phyloP scores from a whole-genome alignment of 2,888 invertebrate genomes.

The Ochlodes sylvanus region DNA sequence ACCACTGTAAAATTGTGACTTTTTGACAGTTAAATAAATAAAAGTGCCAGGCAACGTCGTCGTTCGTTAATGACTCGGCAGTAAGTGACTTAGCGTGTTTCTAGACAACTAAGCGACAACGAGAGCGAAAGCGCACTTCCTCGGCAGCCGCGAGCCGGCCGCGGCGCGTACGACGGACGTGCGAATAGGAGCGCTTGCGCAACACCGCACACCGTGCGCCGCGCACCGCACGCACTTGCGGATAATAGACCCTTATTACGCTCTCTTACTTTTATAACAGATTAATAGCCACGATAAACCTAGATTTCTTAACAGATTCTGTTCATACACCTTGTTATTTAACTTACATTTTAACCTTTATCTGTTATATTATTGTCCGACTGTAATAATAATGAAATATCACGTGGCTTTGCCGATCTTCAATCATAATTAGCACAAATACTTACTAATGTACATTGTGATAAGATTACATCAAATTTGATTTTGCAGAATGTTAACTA shows the following conservation, averaged over 20 bases:
- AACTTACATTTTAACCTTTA: constrained; percentile 7
- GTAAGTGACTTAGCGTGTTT: background rate
- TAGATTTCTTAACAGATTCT: constrained; percentile 28
- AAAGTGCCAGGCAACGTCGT: too few relatives aligned
- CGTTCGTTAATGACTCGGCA: too few relatives aligned
- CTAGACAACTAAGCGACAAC: constrained; percentile 34
- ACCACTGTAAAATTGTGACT: too few relatives aligned
- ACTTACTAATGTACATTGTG: background rate
- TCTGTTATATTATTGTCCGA: background rate
- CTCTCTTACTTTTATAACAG: constrained; percentile 51
- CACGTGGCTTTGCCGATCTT: background rate
- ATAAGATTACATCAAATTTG: background rate
- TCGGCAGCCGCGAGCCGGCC: background rate
- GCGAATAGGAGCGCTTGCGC: constrained; percentile 77
- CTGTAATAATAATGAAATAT: background rate
- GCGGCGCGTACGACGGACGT: constrained; percentile 52
- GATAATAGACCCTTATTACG: constrained; percentile 62
- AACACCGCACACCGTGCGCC: constrained; percentile 54
- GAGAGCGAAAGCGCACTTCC: constrained; percentile 48
- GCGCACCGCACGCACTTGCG: constrained; percentile 39
- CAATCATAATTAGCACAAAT: background rate
- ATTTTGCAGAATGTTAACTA: background rate
- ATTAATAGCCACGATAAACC: constrained; percentile 61
- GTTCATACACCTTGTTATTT: background rate
- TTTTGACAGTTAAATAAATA: too few relatives aligned